These are phyloP conservation scores for Apogon talboti DNA, from an alignment of 2,797 vertebrate genomes.

Conservation along the genomic window DNA sequence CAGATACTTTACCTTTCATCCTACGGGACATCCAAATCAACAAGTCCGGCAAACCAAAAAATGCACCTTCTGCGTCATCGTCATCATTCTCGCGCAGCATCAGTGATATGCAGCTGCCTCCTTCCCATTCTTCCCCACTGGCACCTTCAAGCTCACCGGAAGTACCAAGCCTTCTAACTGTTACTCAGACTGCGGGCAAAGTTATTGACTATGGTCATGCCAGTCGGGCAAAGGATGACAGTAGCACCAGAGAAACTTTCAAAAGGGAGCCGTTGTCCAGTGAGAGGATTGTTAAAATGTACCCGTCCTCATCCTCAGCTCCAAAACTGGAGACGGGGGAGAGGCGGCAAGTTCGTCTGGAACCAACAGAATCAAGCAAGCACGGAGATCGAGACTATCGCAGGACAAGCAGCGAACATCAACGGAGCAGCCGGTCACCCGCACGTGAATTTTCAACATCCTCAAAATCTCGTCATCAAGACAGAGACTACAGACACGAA, in stretches of 20 bases:
- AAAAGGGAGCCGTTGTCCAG: slow-evolving; percentile 70
- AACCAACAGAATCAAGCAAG: slow-evolving; percentile 61
- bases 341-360: slow-evolving; percentile 58
- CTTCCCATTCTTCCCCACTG: slow-evolving; percentile 23
- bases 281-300: slow-evolving; percentile 73
- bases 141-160: slow-evolving; percentile 52
- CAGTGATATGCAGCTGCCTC: slow-evolving; percentile 25
- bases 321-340: slow-evolving; percentile 60
- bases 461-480: slow-evolving; percentile 67
- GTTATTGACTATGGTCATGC: slow-evolving; percentile 93
- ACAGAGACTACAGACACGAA: slow-evolving; percentile 67
- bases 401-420: slow-evolving; percentile 46
- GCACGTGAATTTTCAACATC: slow-evolving; percentile 51
- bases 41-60: slow-evolving; percentile 81
- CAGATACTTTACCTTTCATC: slow-evolving; percentile 92
- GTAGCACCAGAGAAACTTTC: slow-evolving; percentile 77
- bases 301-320: slow-evolving; percentile 34
- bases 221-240: slow-evolving; percentile 81
- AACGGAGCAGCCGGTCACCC: slow-evolving; percentile 59
- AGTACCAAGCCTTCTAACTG: slow-evolving; percentile 75
- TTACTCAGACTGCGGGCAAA: slow-evolving; percentile 80
- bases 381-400: slow-evolving; percentile 76
- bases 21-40: slow-evolving; percentile 90
- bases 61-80: slow-evolving; percentile 26
- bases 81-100: slow-evolving; percentile 41